Evolutionary conservation across 2,888 invertebrate species (phyloP).

Genomic region (Eulithis testata): DNA sequence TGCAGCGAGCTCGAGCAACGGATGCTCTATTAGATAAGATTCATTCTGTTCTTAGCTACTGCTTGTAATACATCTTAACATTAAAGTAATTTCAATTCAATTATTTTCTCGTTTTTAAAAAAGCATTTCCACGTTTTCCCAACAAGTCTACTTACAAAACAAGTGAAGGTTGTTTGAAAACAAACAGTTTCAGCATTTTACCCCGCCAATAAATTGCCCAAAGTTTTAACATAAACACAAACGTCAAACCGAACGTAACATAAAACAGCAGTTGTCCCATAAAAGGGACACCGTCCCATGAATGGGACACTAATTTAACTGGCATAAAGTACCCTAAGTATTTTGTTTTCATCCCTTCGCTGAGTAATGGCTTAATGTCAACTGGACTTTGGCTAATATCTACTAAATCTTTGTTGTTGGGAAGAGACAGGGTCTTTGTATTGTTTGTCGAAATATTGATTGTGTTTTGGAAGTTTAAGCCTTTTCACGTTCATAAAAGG

Average conservation of each 20-base stretch:
- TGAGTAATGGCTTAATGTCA: constrained; percentile 35
- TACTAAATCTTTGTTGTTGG: constrained; percentile 27
- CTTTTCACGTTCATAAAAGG: no score
- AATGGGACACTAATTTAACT: constrained; percentile 41
- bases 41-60: no score
- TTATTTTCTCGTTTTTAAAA: no score
- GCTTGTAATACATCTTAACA: no score
- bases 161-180: constrained; percentile 7
- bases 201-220: constrained; percentile 28
- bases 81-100: no score
- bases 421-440: not conserved
- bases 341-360: constrained; percentile 34
- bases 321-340: constrained; percentile 37
- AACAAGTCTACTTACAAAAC: no score
- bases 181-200: constrained; percentile 11
- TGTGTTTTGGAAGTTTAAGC: no score
- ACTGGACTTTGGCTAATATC: constrained; percentile 27
- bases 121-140: no score
- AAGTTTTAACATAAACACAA: constrained; percentile 35
- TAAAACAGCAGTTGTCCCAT: constrained; percentile 36
- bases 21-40: no score
- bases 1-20: no score
- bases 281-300: constrained; percentile 28
- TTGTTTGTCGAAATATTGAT: no score
- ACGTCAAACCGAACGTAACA: constrained; percentile 36